Base-by-base conservation (phyloP, 2,797 vertebrate genomes). In the Leuciscus waleckii region DNA sequence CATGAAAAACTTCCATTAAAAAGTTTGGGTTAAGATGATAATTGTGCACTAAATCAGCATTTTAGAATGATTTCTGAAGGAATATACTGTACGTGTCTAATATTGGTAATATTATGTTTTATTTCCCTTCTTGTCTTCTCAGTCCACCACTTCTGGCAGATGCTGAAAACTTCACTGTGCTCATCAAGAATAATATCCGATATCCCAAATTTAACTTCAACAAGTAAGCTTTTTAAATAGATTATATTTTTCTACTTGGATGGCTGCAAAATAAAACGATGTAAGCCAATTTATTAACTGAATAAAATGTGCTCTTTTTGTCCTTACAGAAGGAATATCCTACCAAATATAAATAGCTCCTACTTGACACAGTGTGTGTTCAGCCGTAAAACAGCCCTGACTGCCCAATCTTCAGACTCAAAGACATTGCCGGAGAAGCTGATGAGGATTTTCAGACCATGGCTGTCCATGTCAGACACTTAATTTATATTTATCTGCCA, bases 101-200 rank as follows among this genome's bases (percentile, higher is more conserved):
- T 43, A 23, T 58, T 51, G 19, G 16, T 51, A 10, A 51, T 37
- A 5, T 58, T 70, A 5, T 41, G 1, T 6, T 4, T 79, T 13
- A 1, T 26, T 10, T 19, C 65, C 81, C 16, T 83, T 16, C 32
- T n/a, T 75, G 8, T 29, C 19, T 1, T 71, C 87, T 78, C 86
- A 97, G 97, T 67, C 97, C 97, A 35, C 95, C 93, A 6, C 86
- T 97, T 91, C 88, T 98, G 88, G 93, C 90, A 56, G 94, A 94
- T 46, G 97, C 97, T 0, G 96, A 97, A 91, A 96, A 98, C 92
- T 98, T 98, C 91, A 97, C 97, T 0, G 96, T 98, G 56, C 93
- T 98, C 77, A 96, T 97, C 88, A 98, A 98, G 88, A 97, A 96
- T 90, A 97, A 95, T 77, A 94, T 98, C 70, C 87, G 95, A 7